These are phyloP conservation scores for Microtus ochrogaster DNA, from an alignment of 2,113 vertebrate species.

Conservation along the genomic window DNA sequence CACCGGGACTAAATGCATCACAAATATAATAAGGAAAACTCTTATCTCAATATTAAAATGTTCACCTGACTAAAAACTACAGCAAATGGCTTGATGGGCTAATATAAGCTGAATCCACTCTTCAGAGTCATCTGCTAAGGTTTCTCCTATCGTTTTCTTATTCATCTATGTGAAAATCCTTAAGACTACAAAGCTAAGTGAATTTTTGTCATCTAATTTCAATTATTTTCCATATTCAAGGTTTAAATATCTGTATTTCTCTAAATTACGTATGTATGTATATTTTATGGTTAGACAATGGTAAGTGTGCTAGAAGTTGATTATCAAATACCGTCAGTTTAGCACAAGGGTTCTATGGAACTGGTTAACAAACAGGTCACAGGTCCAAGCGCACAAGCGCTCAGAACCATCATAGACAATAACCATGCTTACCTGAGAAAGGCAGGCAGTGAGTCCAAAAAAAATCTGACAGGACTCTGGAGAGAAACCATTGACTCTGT, in stretches of 20 bases:
- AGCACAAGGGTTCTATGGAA: neutral
- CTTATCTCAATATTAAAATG: neutral
- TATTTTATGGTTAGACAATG: neutral
- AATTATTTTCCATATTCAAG: neutral
- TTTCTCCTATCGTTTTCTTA: neutral
- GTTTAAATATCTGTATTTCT: slow-evolving; percentile 8
- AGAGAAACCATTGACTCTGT: slow-evolving; percentile 97
- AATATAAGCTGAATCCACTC: neutral
- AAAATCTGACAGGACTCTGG: slow-evolving; percentile 97
- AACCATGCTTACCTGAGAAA: slow-evolving; percentile 91
- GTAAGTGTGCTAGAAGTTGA: neutral
- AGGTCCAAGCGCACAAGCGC: neutral
- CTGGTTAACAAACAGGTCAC: neutral
- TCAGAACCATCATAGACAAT: neutral
- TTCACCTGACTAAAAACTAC: neutral
- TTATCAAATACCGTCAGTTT: neutral
- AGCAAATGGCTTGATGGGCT: no score
- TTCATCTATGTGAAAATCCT: neutral
- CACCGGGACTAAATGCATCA: rapidly evolving
- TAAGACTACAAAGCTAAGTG: neutral
- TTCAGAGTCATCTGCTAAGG: neutral
- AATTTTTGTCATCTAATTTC: neutral
- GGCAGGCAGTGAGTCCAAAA: slow-evolving; percentile 96
- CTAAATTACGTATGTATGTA: neutral
- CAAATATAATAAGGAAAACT: rapidly evolving